phyloP scores from a whole-genome alignment of 2,797 vertebrate species.

The Poecile montanus region DNA sequence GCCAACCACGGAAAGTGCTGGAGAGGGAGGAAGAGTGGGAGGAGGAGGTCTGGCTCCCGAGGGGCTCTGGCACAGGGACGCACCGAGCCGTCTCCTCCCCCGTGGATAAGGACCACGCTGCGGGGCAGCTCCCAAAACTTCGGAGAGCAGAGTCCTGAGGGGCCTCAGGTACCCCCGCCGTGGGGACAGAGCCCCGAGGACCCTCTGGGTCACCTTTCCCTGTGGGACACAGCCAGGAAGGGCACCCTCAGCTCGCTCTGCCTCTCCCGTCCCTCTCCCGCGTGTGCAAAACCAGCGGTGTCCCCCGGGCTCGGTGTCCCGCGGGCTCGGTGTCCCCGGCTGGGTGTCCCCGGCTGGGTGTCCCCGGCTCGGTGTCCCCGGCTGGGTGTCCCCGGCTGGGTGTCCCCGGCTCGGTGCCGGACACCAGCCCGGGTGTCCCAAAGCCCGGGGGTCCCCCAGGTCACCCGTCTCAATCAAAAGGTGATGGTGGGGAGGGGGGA shows the following conservation, averaged over 20 bases:
- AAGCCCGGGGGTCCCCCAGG: background rate
- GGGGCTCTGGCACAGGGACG: background rate
- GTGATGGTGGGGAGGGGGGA: background rate
- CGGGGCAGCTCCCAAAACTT: constrained; percentile 32
- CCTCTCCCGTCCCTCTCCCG: background rate
- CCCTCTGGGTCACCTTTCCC: background rate
- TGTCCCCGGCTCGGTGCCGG: no score
- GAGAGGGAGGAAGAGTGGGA: background rate
- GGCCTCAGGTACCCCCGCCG: background rate
- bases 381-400: background rate
- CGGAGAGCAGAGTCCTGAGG: background rate
- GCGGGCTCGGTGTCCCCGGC: background rate
- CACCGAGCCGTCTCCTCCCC: background rate
- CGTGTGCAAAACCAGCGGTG: constrained; percentile 30
- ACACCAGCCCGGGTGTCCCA: background rate
- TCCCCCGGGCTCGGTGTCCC: no score
- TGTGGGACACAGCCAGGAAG: fast-evolving
- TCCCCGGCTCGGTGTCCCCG: background rate
- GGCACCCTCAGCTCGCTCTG: background rate
- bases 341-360: background rate
- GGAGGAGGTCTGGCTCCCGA: background rate
- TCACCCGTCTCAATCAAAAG: background rate
- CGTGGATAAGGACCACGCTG: background rate
- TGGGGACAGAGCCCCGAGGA: background rate
- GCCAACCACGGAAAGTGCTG: constrained; percentile 30